A percentile compares a stretch with the other conserved stretches of the same genome.
Conservation (phyloP, 2,113 vertebrate species). For the Cephalopholis sonnerati region DNA sequence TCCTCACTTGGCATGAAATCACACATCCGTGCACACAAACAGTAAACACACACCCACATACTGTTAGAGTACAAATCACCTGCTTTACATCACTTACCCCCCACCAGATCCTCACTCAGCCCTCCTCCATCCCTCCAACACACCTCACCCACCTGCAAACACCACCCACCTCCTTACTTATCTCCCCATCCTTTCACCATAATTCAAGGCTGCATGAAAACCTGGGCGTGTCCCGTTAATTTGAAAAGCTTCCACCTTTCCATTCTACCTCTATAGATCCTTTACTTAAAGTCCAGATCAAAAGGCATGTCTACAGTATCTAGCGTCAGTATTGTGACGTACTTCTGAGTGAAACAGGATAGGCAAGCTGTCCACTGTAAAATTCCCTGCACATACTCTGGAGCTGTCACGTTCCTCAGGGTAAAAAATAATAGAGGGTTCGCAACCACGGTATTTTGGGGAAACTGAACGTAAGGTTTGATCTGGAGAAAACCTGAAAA, state of each 20-base stretch:
- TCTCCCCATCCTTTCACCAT: conserved; percentile 6
- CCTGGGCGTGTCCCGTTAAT: background rate
- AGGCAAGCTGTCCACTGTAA: too few species aligned
- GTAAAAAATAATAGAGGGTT: too few species aligned
- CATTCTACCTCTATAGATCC: background rate
- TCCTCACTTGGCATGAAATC: conserved; percentile 51
- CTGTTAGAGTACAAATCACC: conserved; percentile 60
- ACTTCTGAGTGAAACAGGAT: too few species aligned
- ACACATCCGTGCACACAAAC: conserved; percentile 29
- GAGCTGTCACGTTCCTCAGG: too few species aligned
- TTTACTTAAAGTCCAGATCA: too few species aligned
- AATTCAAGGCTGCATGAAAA: conserved; percentile 9
- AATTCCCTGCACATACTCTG: too few species aligned
- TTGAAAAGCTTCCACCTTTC: background rate
- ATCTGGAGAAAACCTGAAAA: too few species aligned
- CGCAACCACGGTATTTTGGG: too few species aligned
- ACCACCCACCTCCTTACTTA: background rate
- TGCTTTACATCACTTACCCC: conserved; percentile 62
- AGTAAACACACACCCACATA: conserved; percentile 18
- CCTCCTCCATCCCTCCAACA: background rate
- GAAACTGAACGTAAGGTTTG: too few species aligned
- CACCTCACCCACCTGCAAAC: conserved; percentile 28
- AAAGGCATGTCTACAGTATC: too few species aligned
- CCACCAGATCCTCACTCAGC: conserved; percentile 22
- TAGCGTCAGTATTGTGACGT: too few species aligned